Evolutionary conservation across 2,888 invertebrate genomes (phyloP), one percentile per base, ranked within the genome.

Genomic region (Acholoe squamosa): DNA sequence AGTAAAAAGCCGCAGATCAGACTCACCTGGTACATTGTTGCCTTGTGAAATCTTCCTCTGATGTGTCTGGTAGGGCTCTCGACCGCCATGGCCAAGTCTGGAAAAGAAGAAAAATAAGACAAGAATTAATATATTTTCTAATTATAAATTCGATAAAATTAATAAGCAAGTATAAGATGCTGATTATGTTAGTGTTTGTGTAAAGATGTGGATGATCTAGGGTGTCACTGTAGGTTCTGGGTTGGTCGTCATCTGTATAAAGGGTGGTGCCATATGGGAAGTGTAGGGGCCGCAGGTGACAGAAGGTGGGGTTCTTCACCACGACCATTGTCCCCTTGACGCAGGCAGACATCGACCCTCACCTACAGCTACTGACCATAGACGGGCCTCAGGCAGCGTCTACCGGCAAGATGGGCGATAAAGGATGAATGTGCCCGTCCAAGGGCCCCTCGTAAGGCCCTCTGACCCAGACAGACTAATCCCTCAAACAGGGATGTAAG

Each of bases 31-130:
- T 25, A 84, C 84, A 88, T 67, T 92, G 90, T 77, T 90, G 25
- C 91, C 92, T 67, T 88, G 90, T 31, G 92, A 92, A 33, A 56
- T 89, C 61, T 88, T 89, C 71, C 93, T 67, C 88, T 91, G 90
- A 76, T 93, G 93, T 16, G 91, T 91, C 90, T 92, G 92, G 91
- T 92, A 92, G 33, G 89, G 52, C 77, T 92, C 92, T 56, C 90
- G 71, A 43, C 89, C 89, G 52, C 61, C 61, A 67, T 89, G 89
- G 89, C 89, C 89, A 56, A 89, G 67, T 89, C 89, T 89, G 67
- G 16, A 89, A 89, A 22, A 0, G 5, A n/a, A 51, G 31, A n/a
- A 77, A 77, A n/a, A 28, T 28, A 77, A 77, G n/a, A n/a, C n/a
- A 25, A 77, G 77, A 77, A 43, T 43, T 43, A 43, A 43, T 43